Percentiles rank a stretch among this genome's conserved stretches.
Evolutionary conservation across 2,797 vertebrate species (phyloP).

Genomic region (Lacerta bilineata): DNA sequence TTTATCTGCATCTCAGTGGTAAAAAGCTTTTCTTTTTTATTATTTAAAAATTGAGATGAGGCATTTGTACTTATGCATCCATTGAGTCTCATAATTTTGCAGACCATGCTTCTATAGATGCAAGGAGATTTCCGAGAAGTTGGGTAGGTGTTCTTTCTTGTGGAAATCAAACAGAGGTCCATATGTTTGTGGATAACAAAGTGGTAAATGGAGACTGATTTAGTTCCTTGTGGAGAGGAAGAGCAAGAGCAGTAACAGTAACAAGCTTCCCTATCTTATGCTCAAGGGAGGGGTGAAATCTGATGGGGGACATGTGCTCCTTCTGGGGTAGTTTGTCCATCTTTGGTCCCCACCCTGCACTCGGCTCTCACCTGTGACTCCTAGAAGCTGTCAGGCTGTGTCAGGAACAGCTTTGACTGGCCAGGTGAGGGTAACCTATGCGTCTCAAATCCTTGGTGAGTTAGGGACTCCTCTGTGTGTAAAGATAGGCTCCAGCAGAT

Average conservation of each 20-base stretch:
- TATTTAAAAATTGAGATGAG: not conserved
- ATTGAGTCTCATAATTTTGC: not conserved
- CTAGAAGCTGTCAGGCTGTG: no score
- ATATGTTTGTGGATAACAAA: not conserved
- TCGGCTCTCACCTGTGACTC: no score
- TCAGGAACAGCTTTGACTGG: no score
- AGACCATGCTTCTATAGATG: not conserved
- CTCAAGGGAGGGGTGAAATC: not conserved
- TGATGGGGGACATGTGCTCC: no score
- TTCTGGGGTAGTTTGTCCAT: no score
- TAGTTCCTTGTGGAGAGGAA: not conserved
- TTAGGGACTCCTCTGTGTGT: no score
- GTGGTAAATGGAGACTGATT: not conserved
- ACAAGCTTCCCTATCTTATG: not conserved
- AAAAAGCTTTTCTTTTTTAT: not conserved
- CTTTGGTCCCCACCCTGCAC: no score
- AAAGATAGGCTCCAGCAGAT: no score
- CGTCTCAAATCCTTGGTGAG: no score
- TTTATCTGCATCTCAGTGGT: not conserved
- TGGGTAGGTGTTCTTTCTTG: not conserved
- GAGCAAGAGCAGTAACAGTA: not conserved
- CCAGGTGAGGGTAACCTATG: no score
- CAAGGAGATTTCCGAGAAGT: not conserved
- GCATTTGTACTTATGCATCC: not conserved
- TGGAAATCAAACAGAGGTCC: not conserved